A percentile compares a stretch with the other conserved stretches of the same genome.
Evolutionary conservation across 2,888 invertebrate genomes (phyloP).

Genomic region (Synanthedon formicaeformis): DNA sequence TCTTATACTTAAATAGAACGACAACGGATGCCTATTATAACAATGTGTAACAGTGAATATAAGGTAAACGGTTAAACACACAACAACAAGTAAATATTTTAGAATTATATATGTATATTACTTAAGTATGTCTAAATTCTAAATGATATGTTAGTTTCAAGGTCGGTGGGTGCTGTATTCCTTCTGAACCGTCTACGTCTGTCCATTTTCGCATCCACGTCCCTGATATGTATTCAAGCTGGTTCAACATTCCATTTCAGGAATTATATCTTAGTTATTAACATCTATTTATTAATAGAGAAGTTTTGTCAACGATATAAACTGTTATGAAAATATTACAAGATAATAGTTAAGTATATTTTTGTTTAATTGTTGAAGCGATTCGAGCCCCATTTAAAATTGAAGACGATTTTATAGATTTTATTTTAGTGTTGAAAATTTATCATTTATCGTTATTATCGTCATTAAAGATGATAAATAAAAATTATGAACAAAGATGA

Average conservation of each 20-base stretch:
- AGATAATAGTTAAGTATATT: too few species aligned
- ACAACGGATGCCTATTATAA: neutral
- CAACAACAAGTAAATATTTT: constrained; percentile 26
- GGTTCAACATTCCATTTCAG: constrained; percentile 23
- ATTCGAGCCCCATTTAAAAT: too few species aligned
- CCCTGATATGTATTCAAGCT: constrained; percentile 44
- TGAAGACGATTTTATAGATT: too few species aligned
- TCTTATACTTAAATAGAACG: constrained; percentile 3
- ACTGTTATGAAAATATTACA: too few species aligned
- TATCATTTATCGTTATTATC: too few species aligned
- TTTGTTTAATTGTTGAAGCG: too few species aligned
- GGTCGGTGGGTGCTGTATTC: constrained; percentile 22
- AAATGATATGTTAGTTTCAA: constrained; percentile 49
- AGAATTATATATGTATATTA: constrained; percentile 7
- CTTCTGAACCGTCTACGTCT: neutral
- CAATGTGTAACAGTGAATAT: constrained; percentile 20
- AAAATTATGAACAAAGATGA: too few species aligned
- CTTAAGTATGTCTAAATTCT: constrained; percentile 24
- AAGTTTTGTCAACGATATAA: too few species aligned
- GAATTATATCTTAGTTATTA: neutral
- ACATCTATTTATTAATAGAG: too few species aligned
- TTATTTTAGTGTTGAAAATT: too few species aligned
- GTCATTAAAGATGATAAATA: too few species aligned
- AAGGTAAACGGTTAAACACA: constrained; percentile 13
- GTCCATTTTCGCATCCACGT: constrained; percentile 15